These are phyloP conservation scores for Drosophila antonietae DNA, from an alignment of 2,888 invertebrate genomes.

Conservation along the genomic window DNA sequence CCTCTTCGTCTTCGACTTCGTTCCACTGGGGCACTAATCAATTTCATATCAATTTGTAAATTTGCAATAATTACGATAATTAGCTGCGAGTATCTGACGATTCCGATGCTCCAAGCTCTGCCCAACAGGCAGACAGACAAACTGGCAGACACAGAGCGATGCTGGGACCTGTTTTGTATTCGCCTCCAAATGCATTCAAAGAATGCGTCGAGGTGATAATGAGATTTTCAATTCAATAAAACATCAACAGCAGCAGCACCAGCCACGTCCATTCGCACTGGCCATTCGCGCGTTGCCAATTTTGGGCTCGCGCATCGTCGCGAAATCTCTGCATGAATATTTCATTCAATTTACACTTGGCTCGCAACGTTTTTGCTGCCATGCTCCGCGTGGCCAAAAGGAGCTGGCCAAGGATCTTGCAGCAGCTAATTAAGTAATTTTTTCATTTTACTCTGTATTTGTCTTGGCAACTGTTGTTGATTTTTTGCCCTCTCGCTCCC, in stretches of 20 bases:
- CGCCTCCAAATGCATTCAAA: conserved; percentile 69
- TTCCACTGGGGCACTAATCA: conserved; percentile 80
- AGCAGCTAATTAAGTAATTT: conserved; percentile 79
- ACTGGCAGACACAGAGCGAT: conserved; percentile 13
- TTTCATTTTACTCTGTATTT: conserved; percentile 45
- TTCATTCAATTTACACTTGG: conserved; percentile 81
- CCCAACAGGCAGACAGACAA: conserved; percentile 3
- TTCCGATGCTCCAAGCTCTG: conserved; percentile 39
- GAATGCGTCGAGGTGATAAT: conserved; percentile 82
- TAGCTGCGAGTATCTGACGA: conserved; percentile 80
- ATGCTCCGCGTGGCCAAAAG: conserved; percentile 15
- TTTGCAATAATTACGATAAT: conserved; percentile 85
- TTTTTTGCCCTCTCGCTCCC: conserved; percentile 21
- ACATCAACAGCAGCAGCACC: conserved; percentile 43
- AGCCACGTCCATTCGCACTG: conserved; percentile 13
- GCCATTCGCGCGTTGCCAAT: conserved; percentile 58
- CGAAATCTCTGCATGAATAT: conserved; percentile 79
- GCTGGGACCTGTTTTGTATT: conserved; percentile 38
- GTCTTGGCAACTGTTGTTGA: conserved; percentile 40
- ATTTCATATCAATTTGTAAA: conserved; percentile 85
- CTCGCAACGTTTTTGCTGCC: conserved; percentile 34
- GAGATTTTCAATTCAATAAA: conserved; percentile 80
- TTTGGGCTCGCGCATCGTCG: conserved; percentile 54
- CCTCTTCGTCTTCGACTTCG: conserved; percentile 21
- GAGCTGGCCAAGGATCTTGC: conserved; percentile 39